Conservation (phyloP, 2,888 invertebrate genomes). For the Lacanobia oleracea region DNA sequence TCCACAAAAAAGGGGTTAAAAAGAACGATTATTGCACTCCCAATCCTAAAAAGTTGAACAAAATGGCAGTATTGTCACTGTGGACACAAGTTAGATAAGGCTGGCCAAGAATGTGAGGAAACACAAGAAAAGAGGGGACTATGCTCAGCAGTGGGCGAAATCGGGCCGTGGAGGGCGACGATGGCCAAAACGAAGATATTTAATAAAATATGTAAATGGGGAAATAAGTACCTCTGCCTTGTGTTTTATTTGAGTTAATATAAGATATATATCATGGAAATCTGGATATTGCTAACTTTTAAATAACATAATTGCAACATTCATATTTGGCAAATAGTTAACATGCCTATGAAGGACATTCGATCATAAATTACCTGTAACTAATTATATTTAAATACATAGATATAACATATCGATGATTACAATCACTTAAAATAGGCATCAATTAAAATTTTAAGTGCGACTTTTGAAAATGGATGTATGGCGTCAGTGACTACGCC, state of each 20-base stretch:
- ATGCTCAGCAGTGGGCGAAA: not conserved
- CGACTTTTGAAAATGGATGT: not conserved
- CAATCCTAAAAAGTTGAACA: not conserved
- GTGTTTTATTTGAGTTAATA: no score
- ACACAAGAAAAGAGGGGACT: not conserved
- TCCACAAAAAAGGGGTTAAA: no score
- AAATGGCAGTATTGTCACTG: not conserved
- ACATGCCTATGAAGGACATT: not conserved
- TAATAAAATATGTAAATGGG: no score
- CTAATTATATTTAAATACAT: not conserved
- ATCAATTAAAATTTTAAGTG: conserved; percentile 20
- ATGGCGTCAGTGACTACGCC: not conserved
- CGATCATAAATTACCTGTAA: not conserved
- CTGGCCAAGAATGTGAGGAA: not conserved
- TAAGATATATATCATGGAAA: not conserved
- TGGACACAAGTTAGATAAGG: not conserved
- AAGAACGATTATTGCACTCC: not conserved
- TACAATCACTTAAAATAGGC: conserved; percentile 11
- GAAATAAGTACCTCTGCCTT: no score
- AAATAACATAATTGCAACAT: not conserved
- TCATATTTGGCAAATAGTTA: not conserved
- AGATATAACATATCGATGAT: not conserved
- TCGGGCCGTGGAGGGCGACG: no score
- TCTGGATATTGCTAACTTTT: not conserved
- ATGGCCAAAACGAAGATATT: no score